A percentile compares a stretch with the other conserved stretches of the same genome.
phyloP scores from a whole-genome alignment of 2,888 invertebrate genomes.

The Sinodicranocentrus sp. region DNA sequence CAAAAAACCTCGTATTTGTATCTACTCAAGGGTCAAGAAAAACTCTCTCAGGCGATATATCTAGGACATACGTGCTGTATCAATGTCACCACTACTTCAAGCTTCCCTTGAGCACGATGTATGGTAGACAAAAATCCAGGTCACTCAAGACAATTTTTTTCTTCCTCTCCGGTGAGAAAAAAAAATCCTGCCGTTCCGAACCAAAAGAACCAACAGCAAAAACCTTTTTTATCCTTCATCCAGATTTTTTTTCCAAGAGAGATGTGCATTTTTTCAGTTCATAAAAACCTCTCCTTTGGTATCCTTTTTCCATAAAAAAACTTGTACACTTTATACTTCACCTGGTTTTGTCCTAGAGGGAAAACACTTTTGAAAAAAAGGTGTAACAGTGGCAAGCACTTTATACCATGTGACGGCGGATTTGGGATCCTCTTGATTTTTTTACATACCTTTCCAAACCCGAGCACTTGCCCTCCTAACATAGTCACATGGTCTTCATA shows the following conservation, averaged over 20 bases:
- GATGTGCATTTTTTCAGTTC: constrained; percentile 13
- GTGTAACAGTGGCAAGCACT: constrained; percentile 32
- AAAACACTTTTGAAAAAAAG: constrained; percentile 24
- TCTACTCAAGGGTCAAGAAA: constrained; percentile 4
- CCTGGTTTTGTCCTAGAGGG: neutral
- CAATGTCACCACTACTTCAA: constrained; percentile 39
- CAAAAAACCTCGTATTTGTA: too few relatives aligned
- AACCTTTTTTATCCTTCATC: too few relatives aligned
- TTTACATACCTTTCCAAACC: constrained; percentile 15
- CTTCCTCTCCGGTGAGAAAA: neutral
- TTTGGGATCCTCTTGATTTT: constrained; percentile 2
- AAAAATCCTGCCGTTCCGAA: neutral
- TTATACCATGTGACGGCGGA: constrained; percentile 18
- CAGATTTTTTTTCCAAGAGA: neutral
- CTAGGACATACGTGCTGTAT: constrained; percentile 41
- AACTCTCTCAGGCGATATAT: neutral
- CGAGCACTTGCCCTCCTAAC: too few relatives aligned
- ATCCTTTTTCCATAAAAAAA: constrained; percentile 1
- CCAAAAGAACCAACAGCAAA: neutral
- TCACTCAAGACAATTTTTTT: neutral
- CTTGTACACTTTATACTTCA: neutral
- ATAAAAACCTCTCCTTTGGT: constrained; percentile 8
- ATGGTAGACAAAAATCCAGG: constrained; percentile 9
- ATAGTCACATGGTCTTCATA: too few relatives aligned
- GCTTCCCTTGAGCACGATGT: neutral